Conservation (phyloP, 2,797 vertebrate genomes). For the Acanthiza pusilla region DNA sequence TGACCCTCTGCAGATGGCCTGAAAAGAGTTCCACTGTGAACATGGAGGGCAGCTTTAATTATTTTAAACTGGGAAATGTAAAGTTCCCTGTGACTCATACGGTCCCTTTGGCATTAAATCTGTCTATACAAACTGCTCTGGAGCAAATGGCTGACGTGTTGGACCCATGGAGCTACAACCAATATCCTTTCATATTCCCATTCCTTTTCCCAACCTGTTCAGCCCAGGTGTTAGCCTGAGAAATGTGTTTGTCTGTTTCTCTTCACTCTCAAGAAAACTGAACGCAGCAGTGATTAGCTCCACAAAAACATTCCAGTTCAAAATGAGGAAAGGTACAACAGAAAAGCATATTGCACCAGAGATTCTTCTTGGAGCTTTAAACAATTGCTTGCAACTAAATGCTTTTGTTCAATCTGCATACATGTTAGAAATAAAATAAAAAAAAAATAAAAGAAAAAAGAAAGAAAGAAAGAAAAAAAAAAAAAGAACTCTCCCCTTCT, state of each 20-base stretch:
- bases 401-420: neutral
- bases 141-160: neutral
- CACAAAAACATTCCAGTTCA: neutral
- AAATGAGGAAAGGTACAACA: neutral
- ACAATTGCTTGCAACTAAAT: neutral
- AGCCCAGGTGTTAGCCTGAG: neutral
- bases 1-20: neutral
- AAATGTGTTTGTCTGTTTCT: neutral
- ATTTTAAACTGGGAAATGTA: neutral
- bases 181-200: neutral
- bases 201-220: neutral
- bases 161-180: neutral
- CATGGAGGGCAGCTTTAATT: neutral
- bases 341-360: neutral
- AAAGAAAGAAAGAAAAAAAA: fast-evolving
- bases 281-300: neutral
- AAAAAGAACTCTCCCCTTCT: neutral
- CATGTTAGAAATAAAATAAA: neutral
- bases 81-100: neutral
- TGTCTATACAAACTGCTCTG: neutral
- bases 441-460: fast-evolving
- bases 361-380: neutral
- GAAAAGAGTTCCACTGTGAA: neutral
- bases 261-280: neutral
- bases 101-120: neutral